These are phyloP conservation scores for Agrochola circellaris DNA, from an alignment of 2,888 invertebrate species.

Conservation along the genomic window DNA sequence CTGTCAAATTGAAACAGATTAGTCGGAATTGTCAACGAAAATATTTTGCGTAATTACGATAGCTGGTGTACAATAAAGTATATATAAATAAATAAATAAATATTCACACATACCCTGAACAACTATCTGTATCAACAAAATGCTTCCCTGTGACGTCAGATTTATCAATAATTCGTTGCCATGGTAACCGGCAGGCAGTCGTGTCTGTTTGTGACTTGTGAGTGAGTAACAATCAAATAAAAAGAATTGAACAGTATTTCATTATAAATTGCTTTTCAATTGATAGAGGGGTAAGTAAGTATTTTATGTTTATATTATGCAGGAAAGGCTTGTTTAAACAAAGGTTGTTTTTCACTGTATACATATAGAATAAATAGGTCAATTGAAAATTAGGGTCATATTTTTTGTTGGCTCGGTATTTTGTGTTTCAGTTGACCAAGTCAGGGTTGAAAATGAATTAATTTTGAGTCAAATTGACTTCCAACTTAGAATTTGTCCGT, in stretches of 20 bases:
- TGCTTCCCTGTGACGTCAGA: neutral
- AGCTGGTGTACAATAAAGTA: too few species aligned
- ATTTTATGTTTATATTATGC: conserved; percentile 45
- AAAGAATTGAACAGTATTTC: conserved; percentile 43
- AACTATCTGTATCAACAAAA: neutral
- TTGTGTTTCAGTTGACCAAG: too few species aligned
- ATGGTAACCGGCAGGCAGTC: conserved; percentile 21
- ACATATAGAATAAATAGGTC: neutral
- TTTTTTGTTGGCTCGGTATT: neutral
- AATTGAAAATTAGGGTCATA: neutral
- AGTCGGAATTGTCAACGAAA: too few species aligned
- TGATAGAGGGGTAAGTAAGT: conserved; percentile 32
- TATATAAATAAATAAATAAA: too few species aligned
- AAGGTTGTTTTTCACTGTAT: neutral
- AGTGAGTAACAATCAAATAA: conserved; percentile 34
- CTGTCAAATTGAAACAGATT: too few species aligned
- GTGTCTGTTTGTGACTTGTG: conserved; percentile 1
- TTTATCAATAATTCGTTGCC: conserved; percentile 47
- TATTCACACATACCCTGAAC: too few species aligned
- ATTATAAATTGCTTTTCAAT: conserved; percentile 43
- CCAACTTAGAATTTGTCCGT: too few species aligned
- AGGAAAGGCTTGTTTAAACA: neutral
- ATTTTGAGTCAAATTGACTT: neutral
- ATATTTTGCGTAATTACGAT: too few species aligned
- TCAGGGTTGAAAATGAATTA: too few species aligned